phyloP scores from a whole-genome alignment of 1,140 invertebrate species.

The Ceratitis capitata region DNA sequence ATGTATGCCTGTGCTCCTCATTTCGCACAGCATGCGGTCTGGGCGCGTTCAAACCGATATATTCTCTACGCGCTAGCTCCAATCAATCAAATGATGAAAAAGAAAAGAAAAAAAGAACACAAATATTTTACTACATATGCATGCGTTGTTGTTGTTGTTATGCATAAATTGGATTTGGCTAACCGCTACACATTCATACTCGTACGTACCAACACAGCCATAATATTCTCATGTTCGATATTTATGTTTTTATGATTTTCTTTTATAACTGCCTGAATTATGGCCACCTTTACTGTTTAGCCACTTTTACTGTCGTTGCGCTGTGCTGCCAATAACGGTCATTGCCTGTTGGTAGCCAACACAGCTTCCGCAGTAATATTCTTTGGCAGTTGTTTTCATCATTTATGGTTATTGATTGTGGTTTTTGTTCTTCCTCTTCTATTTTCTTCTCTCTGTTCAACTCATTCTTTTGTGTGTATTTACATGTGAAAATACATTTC shows the following conservation, averaged over 20 bases:
- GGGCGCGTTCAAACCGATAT: not conserved
- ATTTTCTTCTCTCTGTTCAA: not conserved
- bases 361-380: not conserved
- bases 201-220: not conserved
- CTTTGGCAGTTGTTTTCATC: not conserved
- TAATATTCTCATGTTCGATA: not conserved
- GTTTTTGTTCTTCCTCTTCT: not conserved
- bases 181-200: not conserved
- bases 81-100: conserved; percentile 28
- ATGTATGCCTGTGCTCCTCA: not conserved
- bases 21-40: not conserved
- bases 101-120: too few species aligned
- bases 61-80: not conserved
- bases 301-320: not conserved
- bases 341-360: not conserved
- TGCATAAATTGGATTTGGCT: conserved; percentile 20
- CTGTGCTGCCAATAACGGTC: not conserved
- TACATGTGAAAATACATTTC: not conserved
- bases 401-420: conserved; percentile 4
- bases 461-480: not conserved
- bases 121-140: not conserved
- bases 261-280: conserved; percentile 14
- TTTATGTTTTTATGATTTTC: not conserved
- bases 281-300: not conserved
- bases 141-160: not conserved